A percentile compares a stretch with the other conserved stretches of the same genome.
These are phyloP conservation scores for Typhlichthys eigenmanni DNA, from an alignment of 2,797 vertebrate species.

Conservation along the genomic window DNA sequence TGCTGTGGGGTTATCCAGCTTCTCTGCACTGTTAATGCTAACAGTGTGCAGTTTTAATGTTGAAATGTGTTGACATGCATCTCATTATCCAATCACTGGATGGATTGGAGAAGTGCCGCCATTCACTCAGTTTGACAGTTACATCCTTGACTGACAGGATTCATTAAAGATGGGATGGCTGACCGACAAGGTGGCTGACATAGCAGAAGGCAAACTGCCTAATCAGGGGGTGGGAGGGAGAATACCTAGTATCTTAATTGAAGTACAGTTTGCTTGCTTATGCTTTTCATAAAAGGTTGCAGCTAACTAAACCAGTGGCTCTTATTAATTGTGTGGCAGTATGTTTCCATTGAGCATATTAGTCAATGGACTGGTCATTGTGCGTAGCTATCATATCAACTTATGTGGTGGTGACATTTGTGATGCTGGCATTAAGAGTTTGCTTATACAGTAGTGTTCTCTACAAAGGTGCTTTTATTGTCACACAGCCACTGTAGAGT, in stretches of 20 bases:
- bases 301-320: background rate
- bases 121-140: conserved; percentile 65
- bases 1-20: background rate
- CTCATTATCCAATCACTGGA: conserved; percentile 57
- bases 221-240: conserved; percentile 45
- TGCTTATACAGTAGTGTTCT: too few species aligned
- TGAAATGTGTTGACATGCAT: conserved; percentile 49
- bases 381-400: too few species aligned
- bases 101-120: conserved; percentile 31
- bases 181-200: conserved; percentile 76
- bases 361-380: too few species aligned
- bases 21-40: conserved; percentile 20
- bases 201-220: conserved; percentile 58
- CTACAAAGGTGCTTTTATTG: too few species aligned
- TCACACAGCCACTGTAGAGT: too few species aligned
- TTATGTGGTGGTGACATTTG: too few species aligned
- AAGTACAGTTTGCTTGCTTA: conserved; percentile 26
- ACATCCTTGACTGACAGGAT: conserved; percentile 71
- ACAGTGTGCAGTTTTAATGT: conserved; percentile 29
- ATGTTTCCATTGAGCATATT: background rate
- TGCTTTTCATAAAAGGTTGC: background rate
- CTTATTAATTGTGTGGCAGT: background rate
- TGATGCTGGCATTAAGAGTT: too few species aligned
- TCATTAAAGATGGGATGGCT: conserved; percentile 59
- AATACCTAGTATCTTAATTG: conserved; percentile 36